Evolutionary conservation across 2,888 invertebrate species (phyloP).

Genomic region (Drosophila colorata): DNA sequence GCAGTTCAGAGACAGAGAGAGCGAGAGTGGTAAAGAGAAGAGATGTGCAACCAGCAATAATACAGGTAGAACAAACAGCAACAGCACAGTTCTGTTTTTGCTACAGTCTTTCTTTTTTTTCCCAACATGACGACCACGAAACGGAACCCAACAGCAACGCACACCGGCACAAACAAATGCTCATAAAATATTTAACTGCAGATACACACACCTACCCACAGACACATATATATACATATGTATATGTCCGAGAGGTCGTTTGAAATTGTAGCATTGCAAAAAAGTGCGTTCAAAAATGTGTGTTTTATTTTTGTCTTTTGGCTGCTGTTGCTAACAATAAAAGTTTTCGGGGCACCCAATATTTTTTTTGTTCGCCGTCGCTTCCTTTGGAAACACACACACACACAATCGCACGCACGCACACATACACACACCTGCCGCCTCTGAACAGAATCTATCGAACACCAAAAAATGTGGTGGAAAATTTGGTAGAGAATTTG

Average conservation of each 20-base stretch:
- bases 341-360: constrained; percentile 36
- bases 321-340: constrained; percentile 51
- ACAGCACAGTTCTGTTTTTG: constrained; percentile 49
- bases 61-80: constrained; percentile 47
- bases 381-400: constrained; percentile 44
- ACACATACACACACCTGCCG: constrained; percentile 11
- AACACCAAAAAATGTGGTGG: constrained; percentile 28
- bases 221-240: constrained; percentile 18
- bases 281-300: constrained; percentile 58
- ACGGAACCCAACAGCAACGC: constrained; percentile 41
- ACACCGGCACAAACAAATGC: constrained; percentile 35
- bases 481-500: constrained; percentile 12
- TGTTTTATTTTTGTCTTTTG: constrained; percentile 25
- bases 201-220: constrained; percentile 19
- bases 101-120: constrained; percentile 5
- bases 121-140: constrained; percentile 60
- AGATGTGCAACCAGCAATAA: constrained; percentile 36
- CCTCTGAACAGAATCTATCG: constrained; percentile 43
- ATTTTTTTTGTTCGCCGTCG: constrained; percentile 9
- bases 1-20: constrained; percentile 9
- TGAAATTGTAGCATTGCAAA: constrained; percentile 53
- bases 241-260: constrained; percentile 37
- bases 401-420: constrained; percentile 22
- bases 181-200: constrained; percentile 64
- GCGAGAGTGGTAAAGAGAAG: background rate